A percentile compares a stretch with the other conserved stretches of the same genome.
Evolutionary conservation across 1,140 invertebrate genomes (phyloP).

Genomic region (Macrotrachela quadricornifera): DNA sequence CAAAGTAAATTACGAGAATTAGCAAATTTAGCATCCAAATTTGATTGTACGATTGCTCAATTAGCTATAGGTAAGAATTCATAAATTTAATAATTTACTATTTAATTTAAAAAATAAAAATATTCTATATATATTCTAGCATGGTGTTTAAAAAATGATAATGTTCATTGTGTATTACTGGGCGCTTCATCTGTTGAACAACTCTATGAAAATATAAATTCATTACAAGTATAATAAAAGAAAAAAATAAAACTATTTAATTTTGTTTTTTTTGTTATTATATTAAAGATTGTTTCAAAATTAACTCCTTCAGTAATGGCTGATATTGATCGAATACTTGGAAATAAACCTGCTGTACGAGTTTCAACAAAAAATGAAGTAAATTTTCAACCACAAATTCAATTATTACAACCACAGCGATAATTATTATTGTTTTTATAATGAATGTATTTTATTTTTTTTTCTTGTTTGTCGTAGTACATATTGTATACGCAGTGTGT

Average conservation of each 20-base stretch:
- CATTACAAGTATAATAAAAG: slow-evolving; percentile 52
- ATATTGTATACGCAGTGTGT: too few species aligned
- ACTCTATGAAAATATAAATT: slow-evolving; percentile 78
- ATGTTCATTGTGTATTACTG: slow-evolving; percentile 74
- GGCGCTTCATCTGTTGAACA: slow-evolving; percentile 75
- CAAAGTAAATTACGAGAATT: slow-evolving; percentile 55
- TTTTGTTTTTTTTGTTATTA: slow-evolving; percentile 1
- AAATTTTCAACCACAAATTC: too few species aligned
- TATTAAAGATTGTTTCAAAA: slow-evolving; percentile 58
- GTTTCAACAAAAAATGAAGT: too few species aligned
- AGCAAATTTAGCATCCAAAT: slow-evolving; percentile 49
- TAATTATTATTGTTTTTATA: too few species aligned
- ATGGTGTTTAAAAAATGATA: slow-evolving; percentile 88
- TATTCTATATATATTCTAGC: too few species aligned
- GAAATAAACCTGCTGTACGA: slow-evolving; percentile 55
- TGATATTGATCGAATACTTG: slow-evolving; percentile 69
- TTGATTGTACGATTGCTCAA: slow-evolving; percentile 74
- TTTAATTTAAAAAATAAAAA: too few species aligned
- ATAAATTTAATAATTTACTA: background rate
- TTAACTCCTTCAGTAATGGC: slow-evolving; percentile 58
- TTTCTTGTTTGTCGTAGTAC: too few species aligned
- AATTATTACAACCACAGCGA: too few species aligned
- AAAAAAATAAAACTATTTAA: background rate
- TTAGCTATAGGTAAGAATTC: slow-evolving; percentile 52
- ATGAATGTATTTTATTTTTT: too few species aligned